Conservation (phyloP, 1,140 invertebrate species). For the Cydia pomonella region DNA sequence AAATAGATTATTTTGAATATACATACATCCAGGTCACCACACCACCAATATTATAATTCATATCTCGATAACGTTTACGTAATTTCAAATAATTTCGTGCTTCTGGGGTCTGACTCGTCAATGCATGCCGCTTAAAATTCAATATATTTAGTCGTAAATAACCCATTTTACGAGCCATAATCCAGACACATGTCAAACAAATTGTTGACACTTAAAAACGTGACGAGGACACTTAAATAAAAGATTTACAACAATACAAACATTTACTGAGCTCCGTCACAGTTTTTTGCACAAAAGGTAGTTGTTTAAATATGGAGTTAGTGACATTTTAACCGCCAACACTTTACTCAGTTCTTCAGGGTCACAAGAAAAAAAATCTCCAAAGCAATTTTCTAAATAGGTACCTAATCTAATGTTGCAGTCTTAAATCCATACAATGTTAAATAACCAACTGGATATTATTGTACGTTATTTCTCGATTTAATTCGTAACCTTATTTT, state of each 20-base stretch:
- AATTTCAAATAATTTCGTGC: background rate
- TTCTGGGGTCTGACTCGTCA: conserved; percentile 30
- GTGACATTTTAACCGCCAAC: conserved; percentile 23
- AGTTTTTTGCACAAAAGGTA: conserved; percentile 19
- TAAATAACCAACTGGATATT: too few species aligned
- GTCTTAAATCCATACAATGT: too few species aligned
- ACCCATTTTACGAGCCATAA: conserved; percentile 56
- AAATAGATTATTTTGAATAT: background rate
- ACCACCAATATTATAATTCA: conserved; percentile 1
- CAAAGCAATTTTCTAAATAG: conserved; percentile 3
- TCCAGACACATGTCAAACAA: conserved; percentile 67
- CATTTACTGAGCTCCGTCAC: background rate
- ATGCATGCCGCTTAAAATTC: conserved; percentile 55
- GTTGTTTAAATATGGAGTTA: conserved; percentile 22
- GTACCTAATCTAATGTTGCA: background rate
- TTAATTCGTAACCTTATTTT: background rate
- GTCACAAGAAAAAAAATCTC: too few species aligned
- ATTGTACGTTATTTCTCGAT: too few species aligned
- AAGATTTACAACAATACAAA: conserved; percentile 41
- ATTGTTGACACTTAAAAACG: conserved; percentile 59
- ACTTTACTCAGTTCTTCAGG: conserved; percentile 18
- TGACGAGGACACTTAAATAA: conserved; percentile 52
- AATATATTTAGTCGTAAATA: conserved; percentile 63
- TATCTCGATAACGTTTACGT: conserved; percentile 15
- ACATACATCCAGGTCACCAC: conserved; percentile 5